phyloP scores from a whole-genome alignment of 2,113 vertebrate species.

The Phalacrocorax aristotelis region DNA sequence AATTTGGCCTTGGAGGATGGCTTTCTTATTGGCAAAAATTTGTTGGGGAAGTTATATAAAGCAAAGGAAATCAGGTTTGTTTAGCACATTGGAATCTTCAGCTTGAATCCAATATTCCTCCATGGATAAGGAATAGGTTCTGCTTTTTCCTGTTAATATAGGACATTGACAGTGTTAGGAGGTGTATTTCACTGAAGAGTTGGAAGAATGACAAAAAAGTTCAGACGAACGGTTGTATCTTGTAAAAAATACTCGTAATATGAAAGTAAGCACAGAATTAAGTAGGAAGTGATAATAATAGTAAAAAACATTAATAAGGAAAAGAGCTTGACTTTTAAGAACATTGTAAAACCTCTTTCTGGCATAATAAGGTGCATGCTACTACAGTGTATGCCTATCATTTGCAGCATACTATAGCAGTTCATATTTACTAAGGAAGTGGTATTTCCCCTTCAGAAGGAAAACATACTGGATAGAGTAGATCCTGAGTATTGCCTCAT shows the following conservation, averaged over 20 bases:
- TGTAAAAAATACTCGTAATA: neutral
- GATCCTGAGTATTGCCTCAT: neutral
- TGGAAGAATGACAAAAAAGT: neutral
- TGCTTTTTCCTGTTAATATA: neutral
- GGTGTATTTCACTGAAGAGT: neutral
- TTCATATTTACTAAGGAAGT: neutral
- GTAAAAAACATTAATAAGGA: neutral
- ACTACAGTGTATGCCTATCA: neutral
- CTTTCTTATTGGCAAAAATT: neutral
- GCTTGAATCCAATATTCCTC: neutral
- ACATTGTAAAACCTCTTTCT: neutral
- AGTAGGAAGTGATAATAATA: neutral
- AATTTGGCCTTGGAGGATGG: neutral
- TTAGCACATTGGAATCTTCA: neutral
- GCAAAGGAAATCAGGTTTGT: neutral
- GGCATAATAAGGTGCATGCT: neutral
- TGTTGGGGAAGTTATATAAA: neutral
- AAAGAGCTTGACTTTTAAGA: neutral
- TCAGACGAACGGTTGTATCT: neutral
- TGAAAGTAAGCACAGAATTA: neutral
- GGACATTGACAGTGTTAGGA: neutral
- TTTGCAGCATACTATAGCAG: neutral
- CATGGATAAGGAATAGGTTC: neutral
- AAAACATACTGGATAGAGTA: neutral
- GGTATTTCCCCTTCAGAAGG: neutral